A percentile compares a stretch with the other conserved stretches of the same genome.
phyloP scores from a whole-genome alignment of 2,113 vertebrate species.

The Buteo buteo region DNA sequence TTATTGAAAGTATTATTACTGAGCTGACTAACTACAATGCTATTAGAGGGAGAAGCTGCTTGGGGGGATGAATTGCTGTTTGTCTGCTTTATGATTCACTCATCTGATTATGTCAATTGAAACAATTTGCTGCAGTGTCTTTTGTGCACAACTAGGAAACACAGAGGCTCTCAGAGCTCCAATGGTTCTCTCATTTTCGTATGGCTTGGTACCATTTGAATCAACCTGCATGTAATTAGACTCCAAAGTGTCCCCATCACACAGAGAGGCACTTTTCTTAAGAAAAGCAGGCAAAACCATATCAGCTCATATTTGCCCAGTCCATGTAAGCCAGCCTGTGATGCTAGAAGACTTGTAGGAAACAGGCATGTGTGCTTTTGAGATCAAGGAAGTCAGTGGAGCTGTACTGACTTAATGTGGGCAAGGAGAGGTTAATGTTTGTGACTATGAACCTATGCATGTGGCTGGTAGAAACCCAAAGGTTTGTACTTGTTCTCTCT shows the following conservation, averaged over 20 bases:
- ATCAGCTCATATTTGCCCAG: background rate
- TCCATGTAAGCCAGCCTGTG: background rate
- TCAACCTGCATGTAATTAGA: background rate
- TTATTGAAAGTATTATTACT: background rate
- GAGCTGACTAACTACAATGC: background rate
- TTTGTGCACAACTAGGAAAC: conserved; percentile 33
- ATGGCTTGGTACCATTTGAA: conserved; percentile 7
- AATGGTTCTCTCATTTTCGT: background rate
- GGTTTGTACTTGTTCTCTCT: background rate
- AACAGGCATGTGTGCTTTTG: background rate
- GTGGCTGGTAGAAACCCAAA: background rate
- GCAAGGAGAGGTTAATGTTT: background rate
- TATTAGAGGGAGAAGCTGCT: background rate
- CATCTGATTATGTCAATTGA: conserved; percentile 48
- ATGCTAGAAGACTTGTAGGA: background rate
- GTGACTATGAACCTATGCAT: background rate
- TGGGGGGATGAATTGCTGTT: conserved; percentile 48
- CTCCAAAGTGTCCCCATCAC: background rate
- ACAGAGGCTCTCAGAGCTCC: conserved; percentile 35
- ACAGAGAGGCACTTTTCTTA: background rate
- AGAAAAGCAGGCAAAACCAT: background rate
- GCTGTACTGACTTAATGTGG: background rate
- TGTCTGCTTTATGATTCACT: conserved; percentile 65
- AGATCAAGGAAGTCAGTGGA: background rate
- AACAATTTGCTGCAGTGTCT: conserved; percentile 62